Evolutionary conservation across 2,888 invertebrate genomes (phyloP).

Genomic region (Calameuta filiformis): DNA sequence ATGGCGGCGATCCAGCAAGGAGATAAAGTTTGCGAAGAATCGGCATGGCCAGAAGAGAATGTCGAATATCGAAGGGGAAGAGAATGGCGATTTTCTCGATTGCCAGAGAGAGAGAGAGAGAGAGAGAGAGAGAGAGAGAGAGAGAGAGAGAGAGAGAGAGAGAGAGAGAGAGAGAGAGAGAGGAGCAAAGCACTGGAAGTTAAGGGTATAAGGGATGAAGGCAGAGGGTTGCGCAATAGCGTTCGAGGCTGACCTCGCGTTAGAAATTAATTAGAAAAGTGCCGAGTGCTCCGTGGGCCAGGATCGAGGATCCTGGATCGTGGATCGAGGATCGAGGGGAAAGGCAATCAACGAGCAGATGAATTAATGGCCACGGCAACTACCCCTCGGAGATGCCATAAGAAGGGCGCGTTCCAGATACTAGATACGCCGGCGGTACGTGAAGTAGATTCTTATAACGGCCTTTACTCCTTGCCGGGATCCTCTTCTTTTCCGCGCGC

Average conservation of each 20-base stretch:
- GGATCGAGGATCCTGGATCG: slow-evolving; percentile 20
- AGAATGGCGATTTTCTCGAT: not conserved
- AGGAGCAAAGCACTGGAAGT: too few species aligned
- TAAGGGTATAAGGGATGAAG: slow-evolving; percentile 9
- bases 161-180: too few species aligned
- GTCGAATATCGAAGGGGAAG: not conserved
- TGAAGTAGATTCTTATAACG: slow-evolving; percentile 46
- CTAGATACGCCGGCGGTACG: slow-evolving; percentile 36
- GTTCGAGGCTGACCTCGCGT: slow-evolving; percentile 47
- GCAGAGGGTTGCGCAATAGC: slow-evolving; percentile 28
- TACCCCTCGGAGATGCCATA: slow-evolving; percentile 52
- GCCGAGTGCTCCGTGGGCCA: slow-evolving; percentile 38
- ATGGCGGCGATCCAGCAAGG: not conserved
- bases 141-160: too few species aligned
- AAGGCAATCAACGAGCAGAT: slow-evolving; percentile 60
- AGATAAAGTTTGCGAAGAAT: not conserved
- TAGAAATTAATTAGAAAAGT: slow-evolving; percentile 63
- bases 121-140: too few species aligned
- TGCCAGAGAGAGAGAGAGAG: too few species aligned
- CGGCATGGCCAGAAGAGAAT: slow-evolving; percentile 8
- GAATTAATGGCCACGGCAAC: slow-evolving; percentile 61
- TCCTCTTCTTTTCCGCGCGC: too few species aligned
- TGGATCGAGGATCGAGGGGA: slow-evolving; percentile 28
- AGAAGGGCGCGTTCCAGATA: slow-evolving; percentile 35
- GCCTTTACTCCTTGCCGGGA: too few species aligned